phyloP scores from a whole-genome alignment of 2,797 vertebrate species.

The Sebastes nivosus region DNA sequence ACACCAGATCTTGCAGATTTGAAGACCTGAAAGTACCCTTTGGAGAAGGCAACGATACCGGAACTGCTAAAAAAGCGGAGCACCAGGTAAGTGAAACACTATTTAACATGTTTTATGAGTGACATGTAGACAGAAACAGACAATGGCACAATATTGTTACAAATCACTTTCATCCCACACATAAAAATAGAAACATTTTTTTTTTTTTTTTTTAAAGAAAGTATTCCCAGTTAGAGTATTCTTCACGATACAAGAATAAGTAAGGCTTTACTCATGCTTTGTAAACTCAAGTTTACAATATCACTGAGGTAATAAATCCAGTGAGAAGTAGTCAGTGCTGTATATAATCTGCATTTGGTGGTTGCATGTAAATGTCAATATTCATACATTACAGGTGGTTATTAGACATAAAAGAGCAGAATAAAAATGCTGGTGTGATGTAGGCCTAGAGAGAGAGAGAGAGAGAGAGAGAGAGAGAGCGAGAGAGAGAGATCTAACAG shows the following conservation, averaged over 20 bases:
- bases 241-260: constrained; percentile 59
- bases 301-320: too few relatives aligned
- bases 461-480: constrained; percentile 25
- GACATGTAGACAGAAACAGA: constrained; percentile 52
- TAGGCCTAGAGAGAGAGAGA: constrained; percentile 6
- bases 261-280: constrained; percentile 67
- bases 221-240: constrained; percentile 40
- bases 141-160: constrained; percentile 67
- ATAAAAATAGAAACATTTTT: constrained; percentile 41
- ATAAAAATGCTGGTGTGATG: not conserved
- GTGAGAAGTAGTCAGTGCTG: not conserved
- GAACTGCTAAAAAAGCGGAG: constrained; percentile 55
- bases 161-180: constrained; percentile 56
- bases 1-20: constrained; percentile 46
- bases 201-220: constrained; percentile 7
- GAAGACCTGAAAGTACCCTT: constrained; percentile 64
- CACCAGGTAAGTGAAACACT: constrained; percentile 61
- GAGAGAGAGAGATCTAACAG: constrained; percentile 80
- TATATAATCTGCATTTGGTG: not conserved
- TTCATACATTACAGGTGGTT: not conserved
- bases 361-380: not conserved
- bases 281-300: too few relatives aligned
- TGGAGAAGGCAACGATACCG: constrained; percentile 49
- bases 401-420: not conserved
- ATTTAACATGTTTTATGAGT: constrained; percentile 41